Percentiles rank a stretch among this genome's conserved stretches.
Evolutionary conservation across 2,113 vertebrate species (phyloP).

Genomic region (Callopanchax toddi): DNA sequence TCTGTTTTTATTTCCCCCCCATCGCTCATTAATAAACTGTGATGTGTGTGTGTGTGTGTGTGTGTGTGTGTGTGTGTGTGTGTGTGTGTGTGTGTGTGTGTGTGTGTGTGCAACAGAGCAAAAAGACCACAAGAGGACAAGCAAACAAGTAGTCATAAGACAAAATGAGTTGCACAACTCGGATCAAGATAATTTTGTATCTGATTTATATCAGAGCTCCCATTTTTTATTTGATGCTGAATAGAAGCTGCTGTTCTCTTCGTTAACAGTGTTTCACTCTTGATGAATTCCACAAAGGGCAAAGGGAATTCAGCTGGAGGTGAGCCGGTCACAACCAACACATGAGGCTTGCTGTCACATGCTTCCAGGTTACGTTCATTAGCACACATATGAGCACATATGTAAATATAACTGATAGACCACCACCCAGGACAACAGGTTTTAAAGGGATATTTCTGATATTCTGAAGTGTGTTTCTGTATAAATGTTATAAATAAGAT

Average conservation of each 20-base stretch:
- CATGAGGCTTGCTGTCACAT: slow-evolving; percentile 53
- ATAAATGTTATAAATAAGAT: too few relatives aligned
- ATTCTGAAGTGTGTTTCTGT: too few relatives aligned
- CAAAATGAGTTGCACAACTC: slow-evolving; percentile 30
- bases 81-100: slow-evolving; percentile 5
- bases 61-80: neutral
- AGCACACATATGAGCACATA: slow-evolving; percentile 23
- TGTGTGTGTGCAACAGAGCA: neutral
- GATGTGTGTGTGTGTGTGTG: neutral
- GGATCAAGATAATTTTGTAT: slow-evolving; percentile 31
- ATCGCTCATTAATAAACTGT: neutral
- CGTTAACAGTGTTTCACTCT: slow-evolving; percentile 32
- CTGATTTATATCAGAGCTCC: slow-evolving; percentile 42
- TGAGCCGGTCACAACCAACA: slow-evolving; percentile 23
- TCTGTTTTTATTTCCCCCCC: neutral
- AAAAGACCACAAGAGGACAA: neutral
- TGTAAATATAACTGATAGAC: neutral
- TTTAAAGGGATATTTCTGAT: too few relatives aligned
- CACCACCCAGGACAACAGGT: neutral
- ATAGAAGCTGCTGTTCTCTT: slow-evolving; percentile 52
- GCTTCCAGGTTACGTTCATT: slow-evolving; percentile 35
- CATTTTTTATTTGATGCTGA: slow-evolving; percentile 34
- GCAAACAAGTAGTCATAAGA: slow-evolving; percentile 55
- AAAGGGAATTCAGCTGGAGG: slow-evolving; percentile 45
- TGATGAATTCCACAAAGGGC: slow-evolving; percentile 25